A percentile compares a stretch with the other conserved stretches of the same genome.
phyloP scores from a whole-genome alignment of 2,797 vertebrate species.

The Dendrocincla fuliginosa region DNA sequence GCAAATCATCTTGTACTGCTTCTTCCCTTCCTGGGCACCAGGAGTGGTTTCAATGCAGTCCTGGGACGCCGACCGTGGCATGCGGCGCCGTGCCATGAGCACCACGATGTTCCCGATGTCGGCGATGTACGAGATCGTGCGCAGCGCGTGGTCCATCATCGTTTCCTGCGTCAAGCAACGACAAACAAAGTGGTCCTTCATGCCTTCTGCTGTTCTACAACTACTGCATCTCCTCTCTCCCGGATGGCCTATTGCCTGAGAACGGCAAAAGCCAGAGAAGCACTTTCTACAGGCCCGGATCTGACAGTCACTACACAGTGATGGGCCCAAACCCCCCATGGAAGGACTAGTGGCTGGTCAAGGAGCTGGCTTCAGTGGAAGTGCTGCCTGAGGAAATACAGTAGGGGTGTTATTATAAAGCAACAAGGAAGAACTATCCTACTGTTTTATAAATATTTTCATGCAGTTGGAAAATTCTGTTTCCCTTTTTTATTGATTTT shows the following conservation, averaged over 20 bases:
- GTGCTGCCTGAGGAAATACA: background rate
- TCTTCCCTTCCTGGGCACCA: conserved; percentile 91
- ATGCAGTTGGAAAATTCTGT: background rate
- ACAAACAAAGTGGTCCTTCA: background rate
- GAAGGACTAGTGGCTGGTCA: background rate
- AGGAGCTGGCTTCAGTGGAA: background rate
- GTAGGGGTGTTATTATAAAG: background rate
- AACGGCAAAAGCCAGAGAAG: background rate
- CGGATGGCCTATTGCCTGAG: background rate
- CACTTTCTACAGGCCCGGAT: accelerated
- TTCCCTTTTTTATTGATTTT: background rate
- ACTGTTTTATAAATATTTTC: background rate
- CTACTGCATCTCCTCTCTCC: background rate
- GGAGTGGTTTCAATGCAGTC: conserved; percentile 99
- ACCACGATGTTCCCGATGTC: conserved; percentile 99
- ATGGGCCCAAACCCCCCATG: background rate
- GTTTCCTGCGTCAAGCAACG: conserved; percentile 82
- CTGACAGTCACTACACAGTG: accelerated
- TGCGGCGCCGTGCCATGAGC: conserved; percentile 94
- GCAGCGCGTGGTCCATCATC: conserved; percentile 98
- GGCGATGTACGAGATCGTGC: conserved; percentile 97
- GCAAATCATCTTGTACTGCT: conserved; percentile 99
- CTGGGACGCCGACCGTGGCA: conserved; percentile 94
- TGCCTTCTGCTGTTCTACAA: background rate
- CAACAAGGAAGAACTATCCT: background rate